Conservation (phyloP, 1,140 invertebrate species). For the Caerostris darwini region DNA sequence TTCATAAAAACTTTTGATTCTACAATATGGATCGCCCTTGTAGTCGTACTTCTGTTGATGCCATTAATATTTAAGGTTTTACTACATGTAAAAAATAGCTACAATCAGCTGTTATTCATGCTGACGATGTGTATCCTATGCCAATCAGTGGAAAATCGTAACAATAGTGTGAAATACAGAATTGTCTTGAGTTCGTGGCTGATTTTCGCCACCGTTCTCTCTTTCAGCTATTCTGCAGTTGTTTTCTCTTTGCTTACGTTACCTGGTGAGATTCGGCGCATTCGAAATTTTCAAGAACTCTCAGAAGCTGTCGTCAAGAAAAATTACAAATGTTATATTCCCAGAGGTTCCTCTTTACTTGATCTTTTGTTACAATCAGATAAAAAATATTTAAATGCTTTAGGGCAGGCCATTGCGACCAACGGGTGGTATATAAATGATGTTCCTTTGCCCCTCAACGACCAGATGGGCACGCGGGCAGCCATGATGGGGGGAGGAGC, state of each 20-base stretch:
- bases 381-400: neutral
- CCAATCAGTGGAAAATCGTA: neutral
- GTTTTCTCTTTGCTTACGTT: slow-evolving; percentile 1
- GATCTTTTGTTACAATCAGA: neutral
- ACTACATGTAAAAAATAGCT: neutral
- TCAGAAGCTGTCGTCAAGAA: neutral
- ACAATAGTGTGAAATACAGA: no score
- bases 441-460: neutral
- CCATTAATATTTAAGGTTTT: neutral
- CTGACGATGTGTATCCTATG: neutral
- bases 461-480: neutral
- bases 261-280: neutral
- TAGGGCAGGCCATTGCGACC: neutral
- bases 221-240: neutral
- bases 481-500: neutral
- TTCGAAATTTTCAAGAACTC: neutral
- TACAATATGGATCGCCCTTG: neutral
- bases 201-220: neutral
- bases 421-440: neutral
- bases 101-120: neutral
- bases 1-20: neutral
- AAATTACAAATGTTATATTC: neutral
- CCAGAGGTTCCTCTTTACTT: neutral
- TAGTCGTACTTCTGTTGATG: neutral
- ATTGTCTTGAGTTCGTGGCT: neutral